Evolutionary conservation across 1,140 invertebrate species (phyloP).

Genomic region (Hypsibius dujardini): DNA sequence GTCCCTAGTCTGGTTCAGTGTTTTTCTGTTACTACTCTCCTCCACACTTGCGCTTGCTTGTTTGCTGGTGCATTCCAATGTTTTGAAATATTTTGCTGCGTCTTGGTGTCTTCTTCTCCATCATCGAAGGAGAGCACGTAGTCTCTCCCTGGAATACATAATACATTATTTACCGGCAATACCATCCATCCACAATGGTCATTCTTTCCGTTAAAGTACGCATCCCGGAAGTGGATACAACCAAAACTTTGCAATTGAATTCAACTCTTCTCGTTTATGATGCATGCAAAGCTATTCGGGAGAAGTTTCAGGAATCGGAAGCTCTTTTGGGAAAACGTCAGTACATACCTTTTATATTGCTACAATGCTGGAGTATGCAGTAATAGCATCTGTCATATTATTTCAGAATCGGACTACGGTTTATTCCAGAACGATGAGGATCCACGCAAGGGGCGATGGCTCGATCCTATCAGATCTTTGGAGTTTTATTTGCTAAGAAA

Average conservation of each 20-base stretch:
- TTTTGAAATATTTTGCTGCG: neutral
- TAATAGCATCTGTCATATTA: conserved; percentile 25
- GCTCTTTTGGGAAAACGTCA: conserved; percentile 61
- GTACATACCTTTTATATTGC: conserved; percentile 24
- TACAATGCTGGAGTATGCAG: conserved; percentile 17
- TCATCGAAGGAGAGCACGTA: neutral
- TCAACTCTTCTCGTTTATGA: conserved; percentile 80
- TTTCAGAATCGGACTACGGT: conserved; percentile 82
- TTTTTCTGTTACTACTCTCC: no score
- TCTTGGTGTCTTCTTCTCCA: neutral
- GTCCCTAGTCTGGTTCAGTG: neutral
- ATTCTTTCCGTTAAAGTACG: conserved; percentile 77
- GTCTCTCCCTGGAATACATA: neutral
- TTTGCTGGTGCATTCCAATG: neutral
- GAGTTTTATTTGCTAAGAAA: conserved; percentile 91
- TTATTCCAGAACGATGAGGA: conserved; percentile 89
- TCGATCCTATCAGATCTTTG: conserved; percentile 73
- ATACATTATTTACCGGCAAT: neutral
- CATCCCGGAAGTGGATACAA: conserved; percentile 74
- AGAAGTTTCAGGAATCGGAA: conserved; percentile 61
- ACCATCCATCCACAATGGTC: conserved; percentile 25
- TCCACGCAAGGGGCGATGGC: conserved; percentile 88
- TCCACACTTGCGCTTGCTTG: no score
- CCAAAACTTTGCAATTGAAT: conserved; percentile 95
- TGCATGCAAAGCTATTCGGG: conserved; percentile 78